Conservation (phyloP, 2,113 vertebrate genomes). For the Gobius niger region DNA sequence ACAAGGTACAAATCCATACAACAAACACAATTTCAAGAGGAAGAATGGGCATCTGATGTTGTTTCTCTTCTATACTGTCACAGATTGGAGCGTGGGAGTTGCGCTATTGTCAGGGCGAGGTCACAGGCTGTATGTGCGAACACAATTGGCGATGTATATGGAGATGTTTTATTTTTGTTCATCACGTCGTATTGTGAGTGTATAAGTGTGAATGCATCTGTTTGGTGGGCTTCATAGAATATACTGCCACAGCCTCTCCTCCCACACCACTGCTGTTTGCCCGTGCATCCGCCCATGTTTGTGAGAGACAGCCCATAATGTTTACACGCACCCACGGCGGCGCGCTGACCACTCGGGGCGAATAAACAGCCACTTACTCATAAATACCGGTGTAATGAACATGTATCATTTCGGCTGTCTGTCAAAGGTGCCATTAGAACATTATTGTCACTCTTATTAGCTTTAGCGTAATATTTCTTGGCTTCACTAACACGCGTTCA, state of each 20-base stretch:
- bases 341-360: conserved; percentile 62
- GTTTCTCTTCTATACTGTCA: conserved; percentile 39
- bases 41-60: conserved; percentile 32
- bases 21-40: conserved; percentile 25
- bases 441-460: conserved; percentile 24
- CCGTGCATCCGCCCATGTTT: conserved; percentile 43
- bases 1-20: conserved; percentile 20
- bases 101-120: conserved; percentile 55
- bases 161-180: conserved; percentile 17
- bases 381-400: conserved; percentile 58
- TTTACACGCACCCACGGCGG: conserved; percentile 63
- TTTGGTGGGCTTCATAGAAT: conserved; percentile 58
- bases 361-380: conserved; percentile 67
- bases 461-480: background rate
- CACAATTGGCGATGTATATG: conserved; percentile 33
- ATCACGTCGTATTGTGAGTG: conserved; percentile 18
- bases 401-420: conserved; percentile 54
- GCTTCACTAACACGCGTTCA: background rate
- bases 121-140: conserved; percentile 39
- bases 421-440: conserved; percentile 47
- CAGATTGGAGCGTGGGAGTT: conserved; percentile 64
- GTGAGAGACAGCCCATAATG: conserved; percentile 59
- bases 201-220: conserved; percentile 57
- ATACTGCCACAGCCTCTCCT: conserved; percentile 60
- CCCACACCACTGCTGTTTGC: conserved; percentile 72